Conservation (phyloP, 2,888 invertebrate genomes). For the Eupsilia transversa region DNA sequence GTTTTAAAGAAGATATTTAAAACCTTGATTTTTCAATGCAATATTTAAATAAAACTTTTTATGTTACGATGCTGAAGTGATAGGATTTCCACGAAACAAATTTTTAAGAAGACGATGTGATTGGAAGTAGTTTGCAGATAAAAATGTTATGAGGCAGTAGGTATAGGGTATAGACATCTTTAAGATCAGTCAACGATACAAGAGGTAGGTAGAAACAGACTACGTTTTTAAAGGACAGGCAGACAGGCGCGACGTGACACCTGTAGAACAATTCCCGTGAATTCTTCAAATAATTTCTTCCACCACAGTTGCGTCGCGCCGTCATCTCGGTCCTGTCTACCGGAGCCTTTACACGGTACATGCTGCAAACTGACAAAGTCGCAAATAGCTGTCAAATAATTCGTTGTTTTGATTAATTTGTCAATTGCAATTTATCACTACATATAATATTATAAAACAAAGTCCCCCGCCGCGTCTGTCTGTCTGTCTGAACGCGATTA, state of each 20-base stretch:
- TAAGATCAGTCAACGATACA: not conserved
- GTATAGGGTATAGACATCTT: not conserved
- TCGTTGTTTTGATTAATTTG: not conserved
- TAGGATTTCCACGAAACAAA: conserved; percentile 14
- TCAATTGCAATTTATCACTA: not conserved
- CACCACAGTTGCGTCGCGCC: no score
- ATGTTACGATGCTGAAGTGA: conserved; percentile 33
- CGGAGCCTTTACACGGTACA: no score
- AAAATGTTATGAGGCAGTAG: not conserved
- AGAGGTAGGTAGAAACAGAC: not conserved
- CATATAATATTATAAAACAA: no score
- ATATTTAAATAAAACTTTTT: not conserved
- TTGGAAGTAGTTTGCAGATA: not conserved
- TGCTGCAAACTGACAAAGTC: not conserved
- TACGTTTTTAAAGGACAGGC: no score
- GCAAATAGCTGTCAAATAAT: not conserved
- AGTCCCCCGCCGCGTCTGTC: no score
- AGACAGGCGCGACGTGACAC: no score
- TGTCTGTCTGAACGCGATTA: no score
- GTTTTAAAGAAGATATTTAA: conserved; percentile 13
- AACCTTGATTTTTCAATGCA: conserved; percentile 5
- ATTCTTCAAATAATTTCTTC: no score
- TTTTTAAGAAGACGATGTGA: not conserved
- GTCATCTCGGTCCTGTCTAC: no score
- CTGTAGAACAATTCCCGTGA: no score